A percentile compares a stretch with the other conserved stretches of the same genome.
Conservation (phyloP, 2,888 invertebrate genomes). For the Drosophila greeni region DNA sequence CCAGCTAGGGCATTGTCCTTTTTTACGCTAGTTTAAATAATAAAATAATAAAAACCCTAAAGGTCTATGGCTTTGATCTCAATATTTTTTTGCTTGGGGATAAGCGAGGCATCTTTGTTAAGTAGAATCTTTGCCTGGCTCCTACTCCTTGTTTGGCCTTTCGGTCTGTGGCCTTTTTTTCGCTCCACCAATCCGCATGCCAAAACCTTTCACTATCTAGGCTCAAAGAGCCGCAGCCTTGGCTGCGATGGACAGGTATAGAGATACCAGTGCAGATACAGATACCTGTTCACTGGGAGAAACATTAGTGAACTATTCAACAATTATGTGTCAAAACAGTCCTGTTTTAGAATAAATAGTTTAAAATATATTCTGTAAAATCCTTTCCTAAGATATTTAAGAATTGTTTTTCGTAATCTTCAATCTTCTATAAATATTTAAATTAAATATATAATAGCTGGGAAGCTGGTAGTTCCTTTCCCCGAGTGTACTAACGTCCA, state of each 20-base stretch:
- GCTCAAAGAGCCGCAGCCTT: conserved; percentile 61
- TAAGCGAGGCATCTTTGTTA: not conserved
- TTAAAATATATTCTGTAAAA: not conserved
- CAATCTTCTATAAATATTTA: no score
- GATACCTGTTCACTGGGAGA: conserved; percentile 8
- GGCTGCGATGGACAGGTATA: conserved; percentile 46
- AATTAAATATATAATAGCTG: no score
- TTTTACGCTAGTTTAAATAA: no score
- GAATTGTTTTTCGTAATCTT: no score
- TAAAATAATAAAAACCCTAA: not conserved
- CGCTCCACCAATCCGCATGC: conserved; percentile 34
- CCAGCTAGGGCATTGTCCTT: not conserved
- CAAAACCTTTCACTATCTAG: conserved; percentile 65
- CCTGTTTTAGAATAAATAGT: not conserved
- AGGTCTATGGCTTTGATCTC: not conserved
- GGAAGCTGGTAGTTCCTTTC: not conserved
- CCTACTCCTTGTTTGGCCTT: conserved; percentile 26
- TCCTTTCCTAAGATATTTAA: not conserved
- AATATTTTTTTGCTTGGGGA: no score
- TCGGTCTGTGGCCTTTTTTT: conserved; percentile 25
- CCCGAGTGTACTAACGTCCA: conserved; percentile 11
- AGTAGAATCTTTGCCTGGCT: conserved; percentile 8
- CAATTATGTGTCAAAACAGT: no score
- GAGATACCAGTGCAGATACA: conserved; percentile 24
- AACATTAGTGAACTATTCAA: not conserved